Percentiles rank a stretch among this genome's conserved stretches.
Evolutionary conservation across 2,888 invertebrate genomes (phyloP).

Genomic region (Drosophila kambysellisi): DNA sequence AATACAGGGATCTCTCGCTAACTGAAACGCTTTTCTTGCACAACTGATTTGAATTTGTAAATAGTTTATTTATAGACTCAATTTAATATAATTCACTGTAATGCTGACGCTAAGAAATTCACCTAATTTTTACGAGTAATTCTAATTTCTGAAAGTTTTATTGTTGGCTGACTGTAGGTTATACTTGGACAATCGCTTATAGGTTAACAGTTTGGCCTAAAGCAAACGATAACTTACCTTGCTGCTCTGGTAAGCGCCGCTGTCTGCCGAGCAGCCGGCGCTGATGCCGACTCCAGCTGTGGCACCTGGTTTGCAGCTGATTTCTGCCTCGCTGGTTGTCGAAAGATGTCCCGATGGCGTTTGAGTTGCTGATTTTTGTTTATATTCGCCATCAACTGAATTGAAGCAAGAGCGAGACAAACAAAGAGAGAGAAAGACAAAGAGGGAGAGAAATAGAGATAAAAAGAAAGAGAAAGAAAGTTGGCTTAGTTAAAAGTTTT

Average conservation of each 20-base stretch:
- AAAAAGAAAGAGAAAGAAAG: conserved; percentile 35
- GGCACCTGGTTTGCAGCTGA: conserved; percentile 83
- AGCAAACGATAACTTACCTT: conserved; percentile 72
- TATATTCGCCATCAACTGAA: conserved; percentile 89
- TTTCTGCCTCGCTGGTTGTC: conserved; percentile 85
- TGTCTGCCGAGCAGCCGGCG: conserved; percentile 64
- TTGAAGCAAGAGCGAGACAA: conserved; percentile 20
- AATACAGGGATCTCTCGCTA: background rate
- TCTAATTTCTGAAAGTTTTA: background rate
- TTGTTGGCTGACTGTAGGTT: conserved; percentile 36
- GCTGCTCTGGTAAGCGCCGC: conserved; percentile 82
- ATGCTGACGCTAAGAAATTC: background rate
- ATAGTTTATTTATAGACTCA: background rate
- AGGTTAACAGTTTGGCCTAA: conserved; percentile 31
- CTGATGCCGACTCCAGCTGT: conserved; percentile 69
- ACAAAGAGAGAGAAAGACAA: background rate
- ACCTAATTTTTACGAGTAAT: background rate
- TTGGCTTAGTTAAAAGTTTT: conserved; percentile 66
- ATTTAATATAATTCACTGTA: background rate
- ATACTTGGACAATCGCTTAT: conserved; percentile 58
- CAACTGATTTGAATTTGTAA: background rate
- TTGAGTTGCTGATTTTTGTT: conserved; percentile 89
- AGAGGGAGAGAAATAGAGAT: conserved; percentile 5
- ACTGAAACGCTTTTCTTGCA: background rate
- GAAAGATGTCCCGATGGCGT: conserved; percentile 87